Evolutionary conservation across 2,888 invertebrate species (phyloP).

Genomic region (Zelleria hepariella): DNA sequence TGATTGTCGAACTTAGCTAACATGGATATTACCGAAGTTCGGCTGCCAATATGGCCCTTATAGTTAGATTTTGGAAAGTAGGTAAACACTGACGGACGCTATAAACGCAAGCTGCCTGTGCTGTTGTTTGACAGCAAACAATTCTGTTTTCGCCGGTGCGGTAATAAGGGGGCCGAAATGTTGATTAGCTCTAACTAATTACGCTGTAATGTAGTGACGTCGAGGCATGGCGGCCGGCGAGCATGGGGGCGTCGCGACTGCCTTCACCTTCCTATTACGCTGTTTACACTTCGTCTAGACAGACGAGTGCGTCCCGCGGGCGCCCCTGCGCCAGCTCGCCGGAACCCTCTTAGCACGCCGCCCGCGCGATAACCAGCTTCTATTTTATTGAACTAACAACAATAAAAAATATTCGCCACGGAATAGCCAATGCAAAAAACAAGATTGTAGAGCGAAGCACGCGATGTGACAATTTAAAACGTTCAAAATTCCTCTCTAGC

Average conservation of each 20-base stretch:
- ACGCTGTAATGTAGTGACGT: background rate
- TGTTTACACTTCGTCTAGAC: constrained; percentile 59
- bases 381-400: background rate
- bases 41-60: too few species aligned
- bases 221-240: background rate
- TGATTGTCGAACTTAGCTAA: too few species aligned
- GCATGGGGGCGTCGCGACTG: constrained; percentile 20
- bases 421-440: too few species aligned
- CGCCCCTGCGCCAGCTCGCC: constrained; percentile 23
- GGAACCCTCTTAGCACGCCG: constrained; percentile 25
- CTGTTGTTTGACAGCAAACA: too few species aligned
- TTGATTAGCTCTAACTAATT: background rate
- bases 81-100: too few species aligned
- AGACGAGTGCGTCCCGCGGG: constrained; percentile 39
- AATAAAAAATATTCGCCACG: background rate
- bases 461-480: too few species aligned
- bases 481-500: too few species aligned
- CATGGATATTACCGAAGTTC: too few species aligned
- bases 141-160: too few species aligned
- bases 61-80: too few species aligned
- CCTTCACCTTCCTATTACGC: constrained; percentile 63
- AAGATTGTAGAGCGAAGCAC: too few species aligned
- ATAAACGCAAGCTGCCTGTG: too few species aligned
- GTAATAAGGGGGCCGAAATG: background rate
- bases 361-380: background rate